These are phyloP conservation scores for Malachius bipustulatus DNA, from an alignment of 2,888 invertebrate genomes.

Conservation along the genomic window DNA sequence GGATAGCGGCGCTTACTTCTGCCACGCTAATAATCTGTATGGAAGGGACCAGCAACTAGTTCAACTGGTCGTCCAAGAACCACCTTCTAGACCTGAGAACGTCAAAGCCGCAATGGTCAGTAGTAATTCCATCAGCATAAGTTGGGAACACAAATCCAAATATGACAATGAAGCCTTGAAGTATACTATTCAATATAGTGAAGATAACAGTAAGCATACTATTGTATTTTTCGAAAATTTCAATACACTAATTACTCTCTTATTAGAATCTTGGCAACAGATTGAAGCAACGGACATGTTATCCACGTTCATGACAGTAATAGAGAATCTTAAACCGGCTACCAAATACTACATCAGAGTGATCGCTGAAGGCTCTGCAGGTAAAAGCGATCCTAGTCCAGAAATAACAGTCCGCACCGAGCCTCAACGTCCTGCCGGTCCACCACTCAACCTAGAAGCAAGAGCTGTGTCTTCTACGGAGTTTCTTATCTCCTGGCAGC, in stretches of 20 bases:
- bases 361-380: constrained; percentile 62
- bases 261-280: constrained; percentile 50
- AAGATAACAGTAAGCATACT: constrained; percentile 44
- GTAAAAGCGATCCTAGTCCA: constrained; percentile 53
- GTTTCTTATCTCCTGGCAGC: constrained; percentile 60
- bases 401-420: constrained; percentile 54
- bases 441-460: constrained; percentile 53
- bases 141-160: constrained; percentile 59
- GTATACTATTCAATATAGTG: constrained; percentile 56
- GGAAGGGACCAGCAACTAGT: constrained; percentile 61
- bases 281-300: constrained; percentile 53
- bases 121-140: constrained; percentile 60
- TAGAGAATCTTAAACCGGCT: constrained; percentile 59
- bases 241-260: constrained; percentile 3
- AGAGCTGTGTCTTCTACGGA: constrained; percentile 62
- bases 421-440: constrained; percentile 58
- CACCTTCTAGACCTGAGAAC: constrained; percentile 56
- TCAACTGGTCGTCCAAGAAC: constrained; percentile 62
- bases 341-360: constrained; percentile 59
- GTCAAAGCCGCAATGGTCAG: constrained; percentile 57
- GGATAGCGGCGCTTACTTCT: constrained; percentile 67
- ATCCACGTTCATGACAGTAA: constrained; percentile 46
- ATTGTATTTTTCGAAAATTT: constrained; percentile 4
- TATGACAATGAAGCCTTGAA: constrained; percentile 60
- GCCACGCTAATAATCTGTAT: constrained; percentile 64